phyloP scores from a whole-genome alignment of 2,113 vertebrate genomes.

The Mirza zaza region DNA sequence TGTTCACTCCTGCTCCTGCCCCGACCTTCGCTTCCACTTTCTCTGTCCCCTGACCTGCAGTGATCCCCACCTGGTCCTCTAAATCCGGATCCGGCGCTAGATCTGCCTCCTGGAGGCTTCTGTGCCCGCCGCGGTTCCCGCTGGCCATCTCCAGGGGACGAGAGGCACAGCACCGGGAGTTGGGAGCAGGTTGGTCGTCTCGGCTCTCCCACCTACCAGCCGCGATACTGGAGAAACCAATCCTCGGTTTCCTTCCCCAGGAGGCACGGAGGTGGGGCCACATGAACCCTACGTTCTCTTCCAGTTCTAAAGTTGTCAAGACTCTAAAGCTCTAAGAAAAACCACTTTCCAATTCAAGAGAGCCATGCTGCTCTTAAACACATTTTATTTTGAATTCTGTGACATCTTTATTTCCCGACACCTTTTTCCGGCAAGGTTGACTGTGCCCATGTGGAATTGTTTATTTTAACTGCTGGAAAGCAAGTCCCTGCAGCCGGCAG shows the following conservation, averaged over 20 bases:
- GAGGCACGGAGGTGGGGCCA: background rate
- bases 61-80: background rate
- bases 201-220: background rate
- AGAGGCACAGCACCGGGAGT: background rate
- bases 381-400: background rate
- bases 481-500: background rate
- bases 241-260: fast-evolving
- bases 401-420: background rate
- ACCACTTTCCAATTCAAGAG: background rate
- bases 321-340: background rate
- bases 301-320: background rate
- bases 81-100: background rate
- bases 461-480: background rate
- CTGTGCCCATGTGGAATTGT: background rate
- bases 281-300: fast-evolving
- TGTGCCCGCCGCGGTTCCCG: background rate
- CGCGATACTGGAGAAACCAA: background rate
- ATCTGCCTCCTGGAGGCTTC: background rate
- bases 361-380: background rate
- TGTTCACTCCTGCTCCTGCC: background rate
- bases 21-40: fast-evolving
- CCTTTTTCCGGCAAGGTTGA: background rate
- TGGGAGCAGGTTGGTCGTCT: fast-evolving
- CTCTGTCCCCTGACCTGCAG: background rate
- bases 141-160: too few relatives aligned